Evolutionary conservation across 2,888 invertebrate species (phyloP), one percentile per base, ranked within the genome.

Genomic region (Cotesia congregata): DNA sequence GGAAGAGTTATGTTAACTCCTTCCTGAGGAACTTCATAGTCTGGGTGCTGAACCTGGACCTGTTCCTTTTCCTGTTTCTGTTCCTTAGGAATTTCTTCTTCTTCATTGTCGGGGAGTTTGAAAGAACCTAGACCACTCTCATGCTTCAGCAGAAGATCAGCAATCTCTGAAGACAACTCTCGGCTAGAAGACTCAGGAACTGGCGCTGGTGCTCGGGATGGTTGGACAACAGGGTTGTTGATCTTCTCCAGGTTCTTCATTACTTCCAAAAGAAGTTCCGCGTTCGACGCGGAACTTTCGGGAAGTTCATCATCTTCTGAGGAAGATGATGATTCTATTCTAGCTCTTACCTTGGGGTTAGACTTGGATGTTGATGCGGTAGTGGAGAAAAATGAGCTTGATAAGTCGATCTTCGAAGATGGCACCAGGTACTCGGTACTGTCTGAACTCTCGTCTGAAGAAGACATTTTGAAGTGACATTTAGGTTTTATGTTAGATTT

Each of bases 1-100:
- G 94, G 93, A 6, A 97, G 91, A 65, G 93, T 92, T 20, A 97
- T 94, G 89, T 96, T 93, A 65, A 97, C 91, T 6, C 94, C 95
- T 86, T 93, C 92, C 85, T 93, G 91, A 1, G 94, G 94, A 84
- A 93, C 90, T 5, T 85, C 80, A 70, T 89, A 84, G 59, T 86
- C 85, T 1, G 81, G 84, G 81, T 91, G 90, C 39, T 90, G 85
- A 81, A 12, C 50, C 50, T 50, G 50, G 30, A 30, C 2, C 30
- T 30, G 30, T 30, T 30, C 30, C 3, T 30, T 2, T 30, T 30
- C 30, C 9, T 50, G 7, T 3, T 7, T 7, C 50, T 7, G 50
- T 30, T 91, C 90, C 88, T 6, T 59, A 15, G 78, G 38, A 1
- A 76, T 75, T 40, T 79, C 74, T 0, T 74, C 77, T 0, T 77